Evolutionary conservation across 2,888 invertebrate genomes (phyloP).

Genomic region (Latrodectus hesperus): DNA sequence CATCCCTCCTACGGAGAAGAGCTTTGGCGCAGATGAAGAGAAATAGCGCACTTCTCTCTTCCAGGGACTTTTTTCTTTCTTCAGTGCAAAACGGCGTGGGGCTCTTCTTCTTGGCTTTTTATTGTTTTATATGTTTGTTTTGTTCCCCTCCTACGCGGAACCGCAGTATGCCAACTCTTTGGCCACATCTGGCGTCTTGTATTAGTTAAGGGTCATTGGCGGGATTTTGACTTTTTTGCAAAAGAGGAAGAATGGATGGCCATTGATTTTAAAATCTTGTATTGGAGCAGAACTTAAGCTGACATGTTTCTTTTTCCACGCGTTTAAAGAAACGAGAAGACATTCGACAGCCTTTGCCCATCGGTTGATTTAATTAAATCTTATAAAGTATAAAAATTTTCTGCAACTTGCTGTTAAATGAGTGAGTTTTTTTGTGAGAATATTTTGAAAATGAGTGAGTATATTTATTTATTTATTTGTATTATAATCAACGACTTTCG

Average conservation of each 20-base stretch:
- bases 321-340: no score
- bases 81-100: slow-evolving; percentile 32
- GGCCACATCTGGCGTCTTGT: slow-evolving; percentile 53
- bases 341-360: no score
- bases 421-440: no score
- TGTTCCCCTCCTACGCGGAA: slow-evolving; percentile 4
- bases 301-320: no score
- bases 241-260: not conserved
- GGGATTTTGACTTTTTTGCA: slow-evolving; percentile 14
- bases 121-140: slow-evolving; percentile 29
- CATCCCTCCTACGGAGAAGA: slow-evolving; percentile 14
- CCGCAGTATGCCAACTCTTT: slow-evolving; percentile 59
- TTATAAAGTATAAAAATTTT: no score
- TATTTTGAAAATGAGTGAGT: no score
- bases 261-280: not conserved
- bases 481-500: no score
- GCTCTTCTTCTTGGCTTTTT: slow-evolving; percentile 19
- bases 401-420: no score
- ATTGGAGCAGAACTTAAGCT: no score
- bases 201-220: slow-evolving; percentile 65
- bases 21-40: slow-evolving; percentile 64
- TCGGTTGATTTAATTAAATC: no score
- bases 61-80: slow-evolving; percentile 18
- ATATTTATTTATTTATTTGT: no score
- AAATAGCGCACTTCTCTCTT: slow-evolving; percentile 55